A percentile compares a stretch with the other conserved stretches of the same genome.
Conservation (phyloP, 1,140 invertebrate species). For the Euura saliciscinereae region DNA sequence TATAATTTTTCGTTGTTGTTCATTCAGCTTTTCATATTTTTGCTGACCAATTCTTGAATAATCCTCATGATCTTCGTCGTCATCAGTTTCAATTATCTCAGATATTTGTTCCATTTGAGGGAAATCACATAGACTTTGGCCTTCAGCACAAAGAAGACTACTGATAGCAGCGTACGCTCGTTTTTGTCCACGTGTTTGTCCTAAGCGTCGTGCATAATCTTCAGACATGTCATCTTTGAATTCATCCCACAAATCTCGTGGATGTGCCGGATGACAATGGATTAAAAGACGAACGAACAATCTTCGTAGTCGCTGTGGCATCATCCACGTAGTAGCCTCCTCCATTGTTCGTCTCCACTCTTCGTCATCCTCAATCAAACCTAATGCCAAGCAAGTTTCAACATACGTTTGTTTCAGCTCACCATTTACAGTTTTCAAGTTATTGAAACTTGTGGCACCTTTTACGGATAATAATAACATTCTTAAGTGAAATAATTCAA, state of each 20-base stretch:
- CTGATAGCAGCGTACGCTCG: constrained; percentile 16
- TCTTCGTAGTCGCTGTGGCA: constrained; percentile 16
- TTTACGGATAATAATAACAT: constrained; percentile 22
- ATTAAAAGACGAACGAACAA: constrained; percentile 26
- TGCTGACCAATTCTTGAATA: constrained; percentile 2
- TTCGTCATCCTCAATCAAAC: constrained; percentile 24
- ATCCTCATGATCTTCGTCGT: constrained; percentile 2
- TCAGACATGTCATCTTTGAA: constrained; percentile 18
- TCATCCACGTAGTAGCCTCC: constrained; percentile 26
- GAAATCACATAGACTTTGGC: constrained; percentile 13
- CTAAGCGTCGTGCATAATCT: constrained; percentile 5
- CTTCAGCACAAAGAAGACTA: constrained; percentile 12
- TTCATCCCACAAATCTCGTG: constrained; percentile 22
- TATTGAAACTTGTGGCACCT: constrained; percentile 18
- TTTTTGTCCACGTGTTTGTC: constrained; percentile 11
- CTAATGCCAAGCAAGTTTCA: constrained; percentile 16
- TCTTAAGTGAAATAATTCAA: constrained; percentile 23
- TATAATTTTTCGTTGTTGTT: constrained; percentile 21
- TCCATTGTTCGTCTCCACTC: constrained; percentile 23
- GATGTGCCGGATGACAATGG: constrained; percentile 21
- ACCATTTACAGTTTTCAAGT: constrained; percentile 19
- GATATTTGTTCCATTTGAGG: constrained; percentile 8
- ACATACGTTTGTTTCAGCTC: constrained; percentile 15
- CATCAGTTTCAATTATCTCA: not conserved
- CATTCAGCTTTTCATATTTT: constrained; percentile 17